Percentiles rank a stretch among this genome's conserved stretches.
Conservation (phyloP, 2,888 invertebrate genomes). For the Leptodirus hochenwartii region DNA sequence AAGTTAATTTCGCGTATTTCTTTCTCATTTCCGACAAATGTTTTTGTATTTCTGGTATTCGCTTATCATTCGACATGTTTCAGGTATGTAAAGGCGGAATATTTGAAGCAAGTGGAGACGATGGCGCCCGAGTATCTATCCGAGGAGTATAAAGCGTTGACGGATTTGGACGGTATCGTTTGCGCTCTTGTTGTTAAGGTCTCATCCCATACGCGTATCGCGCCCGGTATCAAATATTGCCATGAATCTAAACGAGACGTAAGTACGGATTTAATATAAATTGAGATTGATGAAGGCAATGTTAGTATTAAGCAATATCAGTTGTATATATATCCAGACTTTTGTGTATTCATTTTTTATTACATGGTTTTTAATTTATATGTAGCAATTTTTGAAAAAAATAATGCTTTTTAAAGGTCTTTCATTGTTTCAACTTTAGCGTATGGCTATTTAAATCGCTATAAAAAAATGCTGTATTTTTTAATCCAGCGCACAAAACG, state of each 20-base stretch:
- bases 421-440: too few relatives aligned
- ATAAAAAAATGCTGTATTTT: too few relatives aligned
- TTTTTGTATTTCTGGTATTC: conserved; percentile 1
- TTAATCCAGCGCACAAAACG: too few relatives aligned
- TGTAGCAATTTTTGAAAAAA: too few relatives aligned
- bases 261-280: conserved; percentile 14
- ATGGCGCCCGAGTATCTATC: conserved; percentile 67
- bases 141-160: conserved; percentile 51
- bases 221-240: conserved; percentile 49
- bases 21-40: too few relatives aligned
- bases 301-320: too few relatives aligned
- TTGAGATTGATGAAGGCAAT: too few relatives aligned
- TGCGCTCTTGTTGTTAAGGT: conserved; percentile 44
- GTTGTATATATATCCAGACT: too few relatives aligned
- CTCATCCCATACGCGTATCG: conserved; percentile 41
- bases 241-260: conserved; percentile 43
- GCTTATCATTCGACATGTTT: too few relatives aligned
- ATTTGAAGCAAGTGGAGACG: conserved; percentile 61
- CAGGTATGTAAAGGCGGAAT: conserved; percentile 56
- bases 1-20: too few relatives aligned
- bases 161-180: conserved; percentile 51
- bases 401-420: too few relatives aligned
- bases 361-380: conserved; percentile 6
- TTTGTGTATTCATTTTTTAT: conserved; percentile 2
- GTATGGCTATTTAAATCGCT: too few relatives aligned